These are phyloP conservation scores for Aphrocallistes beatrix DNA, from an alignment of 37 sponge, comb jelly and placozoan species.

Conservation along the genomic window DNA sequence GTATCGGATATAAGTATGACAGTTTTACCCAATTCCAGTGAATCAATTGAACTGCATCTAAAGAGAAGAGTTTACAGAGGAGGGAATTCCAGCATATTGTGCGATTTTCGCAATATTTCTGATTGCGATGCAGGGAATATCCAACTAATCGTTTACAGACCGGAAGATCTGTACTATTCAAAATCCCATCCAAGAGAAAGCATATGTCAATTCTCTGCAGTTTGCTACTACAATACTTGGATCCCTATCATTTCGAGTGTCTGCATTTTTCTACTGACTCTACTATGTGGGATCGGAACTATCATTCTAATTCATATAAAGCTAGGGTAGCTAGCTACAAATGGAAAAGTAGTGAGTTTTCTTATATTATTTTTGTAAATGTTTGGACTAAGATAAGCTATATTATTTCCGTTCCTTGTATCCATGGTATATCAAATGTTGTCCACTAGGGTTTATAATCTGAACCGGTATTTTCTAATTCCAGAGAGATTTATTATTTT, in stretches of 20 bases:
- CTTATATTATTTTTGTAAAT: too few species aligned
- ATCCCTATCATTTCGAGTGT: neutral
- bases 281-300: too few species aligned
- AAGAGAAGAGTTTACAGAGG: neutral
- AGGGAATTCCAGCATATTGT: neutral
- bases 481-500: too few species aligned
- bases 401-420: too few species aligned
- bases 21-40: neutral
- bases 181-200: neutral
- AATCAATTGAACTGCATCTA: neutral
- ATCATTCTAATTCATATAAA: too few species aligned
- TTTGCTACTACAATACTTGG: neutral
- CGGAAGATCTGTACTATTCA: neutral
- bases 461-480: too few species aligned
- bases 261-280: neutral
- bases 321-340: too few species aligned
- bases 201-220: neutral
- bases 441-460: too few species aligned
- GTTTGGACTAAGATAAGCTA: too few species aligned
- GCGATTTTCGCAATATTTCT: slow-evolving; percentile 10
- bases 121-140: neutral
- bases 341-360: too few species aligned
- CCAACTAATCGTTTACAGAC: neutral
- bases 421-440: too few species aligned
- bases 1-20: neutral